Evolutionary conservation across 2,797 vertebrate species (phyloP).

Genomic region (Malacoctenus gilli): DNA sequence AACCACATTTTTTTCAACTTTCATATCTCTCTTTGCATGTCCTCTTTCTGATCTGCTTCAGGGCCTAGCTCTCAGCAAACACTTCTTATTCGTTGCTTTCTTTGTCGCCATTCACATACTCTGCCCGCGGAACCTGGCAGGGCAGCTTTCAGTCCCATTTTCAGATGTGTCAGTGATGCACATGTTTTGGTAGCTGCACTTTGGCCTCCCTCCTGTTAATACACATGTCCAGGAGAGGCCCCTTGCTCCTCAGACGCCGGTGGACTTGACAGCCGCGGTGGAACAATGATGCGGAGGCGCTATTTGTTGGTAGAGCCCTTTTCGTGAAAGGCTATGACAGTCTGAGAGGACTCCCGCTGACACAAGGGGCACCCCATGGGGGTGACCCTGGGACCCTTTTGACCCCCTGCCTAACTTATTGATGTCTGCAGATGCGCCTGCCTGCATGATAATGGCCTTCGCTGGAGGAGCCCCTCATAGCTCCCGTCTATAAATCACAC

Average conservation of each 20-base stretch:
- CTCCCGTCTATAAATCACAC: slow-evolving; percentile 73
- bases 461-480: slow-evolving; percentile 53
- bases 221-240: slow-evolving; percentile 56
- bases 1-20: no score
- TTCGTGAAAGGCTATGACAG: slow-evolving; percentile 60
- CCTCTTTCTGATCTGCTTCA: no score
- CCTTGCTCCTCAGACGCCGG: slow-evolving; percentile 39
- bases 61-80: no score
- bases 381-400: slow-evolving; percentile 60
- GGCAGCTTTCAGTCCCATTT: not conserved
- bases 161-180: not conserved
- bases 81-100: no score
- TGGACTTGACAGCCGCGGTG: slow-evolving; percentile 47
- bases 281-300: slow-evolving; percentile 39
- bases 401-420: slow-evolving; percentile 63
- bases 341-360: slow-evolving; percentile 59
- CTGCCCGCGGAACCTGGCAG: no score
- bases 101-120: no score
- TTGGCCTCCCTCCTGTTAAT: slow-evolving; percentile 57
- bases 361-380: slow-evolving; percentile 51
- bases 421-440: slow-evolving; percentile 79
- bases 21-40: no score
- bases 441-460: slow-evolving; percentile 74
- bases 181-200: slow-evolving; percentile 28
- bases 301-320: slow-evolving; percentile 59